Base-by-base conservation (phyloP, 1,140 invertebrate species). In the Drosophila sechellia region DNA sequence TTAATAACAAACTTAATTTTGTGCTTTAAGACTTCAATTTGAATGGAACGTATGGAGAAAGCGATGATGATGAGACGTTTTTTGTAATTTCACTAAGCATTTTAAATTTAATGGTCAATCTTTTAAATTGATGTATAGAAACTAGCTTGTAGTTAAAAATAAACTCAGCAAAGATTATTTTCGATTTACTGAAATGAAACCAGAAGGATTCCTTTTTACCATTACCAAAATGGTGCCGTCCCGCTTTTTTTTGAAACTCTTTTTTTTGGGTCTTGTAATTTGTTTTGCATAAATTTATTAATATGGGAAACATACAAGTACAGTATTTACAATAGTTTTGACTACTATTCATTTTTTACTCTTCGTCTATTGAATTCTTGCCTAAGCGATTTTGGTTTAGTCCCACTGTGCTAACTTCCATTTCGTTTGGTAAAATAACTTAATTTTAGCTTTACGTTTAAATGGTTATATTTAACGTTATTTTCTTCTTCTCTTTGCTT, bases 321-420 rank as follows among this genome's bases (percentile, higher is more conserved):
- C 68, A 81, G 64, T 86, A 87, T 87, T 87, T 87, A 87, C 83
- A 87, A 87, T 87, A 87, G 84, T 76, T 56, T 60, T 46, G 25
- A 42, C 37, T 55, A 34, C 40, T 52, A 39, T 56, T 52, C 49
- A 40, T 12, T 20, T 27, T 31, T 37, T 39, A 13, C 13, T 54
- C 42, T 48, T 54, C 3, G 17, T 55, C 54, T 54, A 58, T 58
- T 65, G 40, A 55, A 61, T 56, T 73, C 35, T 54, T 76, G 17
- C 43, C 74, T 70, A 71, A 71, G 53, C 65, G 25, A 75, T 46
- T 71, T 77, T 63, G 43, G 63, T 60, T 75, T 73, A 37, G 31
- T 58, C 63, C 49, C 66, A 43, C 35, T 45, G 31, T 69, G 25
- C 63, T 52, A n/a, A 35, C 61, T 39, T 69, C 40, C 40, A 11